Evolutionary conservation across 1,140 invertebrate genomes (phyloP), one percentile per base, ranked within the genome.

Genomic region (Vollenhovia emeryi): DNA sequence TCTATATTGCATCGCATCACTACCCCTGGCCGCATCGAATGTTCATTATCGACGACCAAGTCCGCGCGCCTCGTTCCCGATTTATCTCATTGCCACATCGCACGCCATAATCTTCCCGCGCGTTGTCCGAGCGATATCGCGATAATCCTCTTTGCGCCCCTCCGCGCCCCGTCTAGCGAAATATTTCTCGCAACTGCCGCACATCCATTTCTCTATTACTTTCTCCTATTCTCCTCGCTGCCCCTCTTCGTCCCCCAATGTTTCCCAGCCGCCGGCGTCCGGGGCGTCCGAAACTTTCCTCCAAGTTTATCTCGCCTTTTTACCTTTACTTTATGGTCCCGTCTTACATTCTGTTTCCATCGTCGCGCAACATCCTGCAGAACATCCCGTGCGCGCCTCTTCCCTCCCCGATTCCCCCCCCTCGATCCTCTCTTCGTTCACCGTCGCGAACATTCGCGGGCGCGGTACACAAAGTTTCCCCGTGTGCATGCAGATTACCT

Each of bases 391-490:
- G 40, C 18, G 24, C 27, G 15, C n/a, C 40, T 60, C 78, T 45
- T 64, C 13, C 13, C 27, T 6, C 3, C 55, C 2, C n/a, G 24
- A 5, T 7, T n/a, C 78, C 13, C 13, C 27, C 11, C 3, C 55
- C 2, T 36, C 13, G 27, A 5, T 7, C 7, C 15, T n/a, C 45
- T 55, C 24, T 52, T 45, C 78, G 30, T 43, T 48, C 78, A 45
- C n/a, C n/a, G 50, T 71, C 52, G 50, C 36, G 9, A 71, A 24
- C 50, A 45, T 59, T 79, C 66, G 62, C 55, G 55, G 40, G 55
- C 27, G 66, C 84, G 36, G 33, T 55, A 80, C 69, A 43, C 57
- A 45, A 83, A 86, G 33, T 84, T 74, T 83, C 43, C n/a, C 36
- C 55, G 30, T 52, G 48, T 40, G 68, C 48, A 73, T 86, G 69